These are phyloP conservation scores for Nomada ruficornis DNA, from an alignment of 2,888 invertebrate genomes.

Conservation along the genomic window DNA sequence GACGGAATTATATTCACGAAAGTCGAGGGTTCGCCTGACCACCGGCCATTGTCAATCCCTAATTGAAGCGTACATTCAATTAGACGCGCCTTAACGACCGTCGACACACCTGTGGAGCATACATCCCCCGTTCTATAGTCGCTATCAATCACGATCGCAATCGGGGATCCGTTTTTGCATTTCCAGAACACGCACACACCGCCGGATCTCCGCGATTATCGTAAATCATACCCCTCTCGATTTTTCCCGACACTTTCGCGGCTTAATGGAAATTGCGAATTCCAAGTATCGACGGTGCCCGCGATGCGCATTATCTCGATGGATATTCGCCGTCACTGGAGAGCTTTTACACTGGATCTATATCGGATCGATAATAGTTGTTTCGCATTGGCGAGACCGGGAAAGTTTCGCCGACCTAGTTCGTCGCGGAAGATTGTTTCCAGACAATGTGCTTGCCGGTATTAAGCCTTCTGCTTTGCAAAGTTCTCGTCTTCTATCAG, in stretches of 20 bases:
- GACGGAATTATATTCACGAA: background rate
- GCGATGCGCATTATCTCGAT: slow-evolving; percentile 14
- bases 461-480: background rate
- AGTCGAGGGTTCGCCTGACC: slow-evolving; percentile 18
- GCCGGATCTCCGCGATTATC: slow-evolving; percentile 42
- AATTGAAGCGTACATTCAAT: slow-evolving; percentile 67
- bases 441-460: background rate
- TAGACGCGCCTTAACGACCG: slow-evolving; percentile 64
- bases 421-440: background rate
- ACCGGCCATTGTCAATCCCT: slow-evolving; percentile 49
- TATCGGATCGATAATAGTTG: background rate
- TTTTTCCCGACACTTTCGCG: slow-evolving; percentile 27
- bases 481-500: background rate
- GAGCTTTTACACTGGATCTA: slow-evolving; percentile 7
- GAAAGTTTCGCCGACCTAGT: slow-evolving; percentile 22
- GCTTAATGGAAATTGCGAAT: slow-evolving; percentile 47
- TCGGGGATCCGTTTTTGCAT: slow-evolving; percentile 42
- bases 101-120: slow-evolving; percentile 55
- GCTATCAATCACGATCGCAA: slow-evolving; percentile 55
- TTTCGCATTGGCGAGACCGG: too few species aligned
- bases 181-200: slow-evolving; percentile 16
- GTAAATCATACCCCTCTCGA: slow-evolving; percentile 41
- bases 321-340: background rate
- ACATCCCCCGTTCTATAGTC: slow-evolving; percentile 18
- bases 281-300: background rate